A percentile compares a stretch with the other conserved stretches of the same genome.
phyloP scores from a whole-genome alignment of 23 tunicate genomes.

The Styela plicata region DNA sequence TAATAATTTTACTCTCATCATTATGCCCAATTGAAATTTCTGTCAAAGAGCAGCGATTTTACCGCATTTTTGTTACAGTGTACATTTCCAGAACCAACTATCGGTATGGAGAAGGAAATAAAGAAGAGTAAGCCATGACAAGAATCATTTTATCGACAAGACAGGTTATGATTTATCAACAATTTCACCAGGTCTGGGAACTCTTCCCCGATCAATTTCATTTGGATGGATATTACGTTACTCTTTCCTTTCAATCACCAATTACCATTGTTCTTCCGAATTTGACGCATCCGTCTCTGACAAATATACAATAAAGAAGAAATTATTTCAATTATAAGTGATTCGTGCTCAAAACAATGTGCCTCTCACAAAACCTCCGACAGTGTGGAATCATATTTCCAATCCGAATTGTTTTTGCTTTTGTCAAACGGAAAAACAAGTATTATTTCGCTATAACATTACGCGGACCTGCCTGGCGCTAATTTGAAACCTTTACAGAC shows the following conservation, averaged over 20 bases:
- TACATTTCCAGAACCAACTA: too few species aligned
- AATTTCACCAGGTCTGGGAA: neutral
- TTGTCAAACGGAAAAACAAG: neutral
- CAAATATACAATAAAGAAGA: neutral
- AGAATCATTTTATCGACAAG: too few species aligned
- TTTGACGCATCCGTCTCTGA: neutral
- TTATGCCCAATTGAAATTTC: too few species aligned
- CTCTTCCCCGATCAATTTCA: neutral
- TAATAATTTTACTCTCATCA: too few species aligned
- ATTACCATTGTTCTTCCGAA: neutral
- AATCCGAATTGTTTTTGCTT: neutral
- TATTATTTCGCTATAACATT: slow-evolving; percentile 22
- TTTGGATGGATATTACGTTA: neutral
- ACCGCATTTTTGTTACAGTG: too few species aligned
- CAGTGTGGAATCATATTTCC: neutral
- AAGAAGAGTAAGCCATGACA: too few species aligned
- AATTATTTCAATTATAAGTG: neutral
- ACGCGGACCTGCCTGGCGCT: slow-evolving; percentile 24
- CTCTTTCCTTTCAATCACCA: neutral
- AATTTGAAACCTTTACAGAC: neutral
- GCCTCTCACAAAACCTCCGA: neutral
- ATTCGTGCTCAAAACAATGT: neutral
- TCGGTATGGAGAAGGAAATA: too few species aligned
- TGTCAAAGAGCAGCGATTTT: too few species aligned
- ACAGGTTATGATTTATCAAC: too few species aligned